A percentile compares a stretch with the other conserved stretches of the same genome.
Evolutionary conservation across 1,140 invertebrate species (phyloP).

Genomic region (Branchinecta lindahli): DNA sequence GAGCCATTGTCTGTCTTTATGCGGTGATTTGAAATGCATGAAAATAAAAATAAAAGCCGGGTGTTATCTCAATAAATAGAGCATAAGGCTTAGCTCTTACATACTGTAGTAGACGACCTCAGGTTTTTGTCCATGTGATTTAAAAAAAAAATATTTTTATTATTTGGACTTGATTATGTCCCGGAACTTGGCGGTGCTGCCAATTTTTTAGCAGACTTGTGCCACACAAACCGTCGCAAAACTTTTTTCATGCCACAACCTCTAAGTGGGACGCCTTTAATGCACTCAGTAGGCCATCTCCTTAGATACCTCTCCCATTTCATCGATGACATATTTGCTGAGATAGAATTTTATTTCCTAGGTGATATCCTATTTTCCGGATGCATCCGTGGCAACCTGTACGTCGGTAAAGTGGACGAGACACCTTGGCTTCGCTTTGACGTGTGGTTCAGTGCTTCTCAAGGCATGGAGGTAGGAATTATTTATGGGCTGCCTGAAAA

Average conservation of each 20-base stretch:
- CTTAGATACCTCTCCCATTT: conserved; percentile 6
- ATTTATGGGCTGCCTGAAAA: too few species aligned
- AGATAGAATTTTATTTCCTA: conserved; percentile 30
- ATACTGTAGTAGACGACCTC: too few species aligned
- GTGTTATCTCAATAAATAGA: too few species aligned
- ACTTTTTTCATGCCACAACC: neutral
- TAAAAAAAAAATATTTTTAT: too few species aligned
- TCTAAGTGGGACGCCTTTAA: neutral
- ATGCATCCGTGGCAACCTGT: conserved; percentile 59
- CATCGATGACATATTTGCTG: conserved; percentile 9
- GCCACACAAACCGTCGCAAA: neutral
- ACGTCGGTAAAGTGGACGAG: conserved; percentile 78
- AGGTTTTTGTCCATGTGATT: too few species aligned
- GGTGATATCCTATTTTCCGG: conserved; percentile 81
- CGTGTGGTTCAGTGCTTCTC: conserved; percentile 75
- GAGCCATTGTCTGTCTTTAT: too few species aligned
- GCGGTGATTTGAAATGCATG: too few species aligned
- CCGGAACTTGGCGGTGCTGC: neutral
- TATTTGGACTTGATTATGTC: too few species aligned
- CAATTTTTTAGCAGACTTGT: neutral
- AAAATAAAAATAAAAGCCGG: too few species aligned
- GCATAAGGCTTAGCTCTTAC: too few species aligned
- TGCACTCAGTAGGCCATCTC: neutral
- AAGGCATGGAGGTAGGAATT: conserved; percentile 69
- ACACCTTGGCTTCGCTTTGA: conserved; percentile 77